Evolutionary conservation across 1,140 invertebrate species (phyloP).

Genomic region (Drosophila novamexicana): DNA sequence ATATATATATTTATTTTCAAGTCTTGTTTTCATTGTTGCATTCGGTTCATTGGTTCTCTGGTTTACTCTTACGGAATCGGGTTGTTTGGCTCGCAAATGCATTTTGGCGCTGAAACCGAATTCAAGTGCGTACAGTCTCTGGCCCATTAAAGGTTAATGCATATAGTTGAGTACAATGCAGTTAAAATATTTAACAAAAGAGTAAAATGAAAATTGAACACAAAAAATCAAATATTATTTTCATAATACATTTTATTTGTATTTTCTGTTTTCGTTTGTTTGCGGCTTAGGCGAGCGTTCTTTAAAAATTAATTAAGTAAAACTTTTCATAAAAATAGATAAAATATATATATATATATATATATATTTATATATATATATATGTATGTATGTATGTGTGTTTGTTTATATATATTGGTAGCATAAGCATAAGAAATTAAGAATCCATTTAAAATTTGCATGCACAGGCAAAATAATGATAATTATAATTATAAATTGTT

Average conservation of each 20-base stretch:
- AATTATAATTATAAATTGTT: not conserved
- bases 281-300: conserved; percentile 51
- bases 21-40: conserved; percentile 65
- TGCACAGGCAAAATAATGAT: conserved; percentile 21
- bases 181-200: not conserved
- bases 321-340: conserved; percentile 78
- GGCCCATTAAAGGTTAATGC: no score
- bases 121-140: conserved; percentile 61
- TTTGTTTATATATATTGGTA: conserved; percentile 30
- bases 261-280: conserved; percentile 54
- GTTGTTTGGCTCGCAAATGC: conserved; percentile 9
- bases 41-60: conserved; percentile 68
- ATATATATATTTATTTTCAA: conserved; percentile 52
- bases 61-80: conserved; percentile 30
- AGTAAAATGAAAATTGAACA: not conserved
- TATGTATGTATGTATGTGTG: conserved; percentile 41
- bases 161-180: no score
- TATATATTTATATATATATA: conserved; percentile 35
- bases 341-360: conserved; percentile 60
- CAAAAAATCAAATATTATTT: conserved; percentile 41
- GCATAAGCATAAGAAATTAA: conserved; percentile 42
- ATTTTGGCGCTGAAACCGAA: conserved; percentile 73
- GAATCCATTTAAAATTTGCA: conserved; percentile 59
- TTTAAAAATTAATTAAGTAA: conserved; percentile 81
- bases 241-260: conserved; percentile 73